Evolutionary conservation across 2,797 vertebrate genomes (phyloP), one percentile per base, ranked within the genome.

Genomic region (Microchirus variegatus): DNA sequence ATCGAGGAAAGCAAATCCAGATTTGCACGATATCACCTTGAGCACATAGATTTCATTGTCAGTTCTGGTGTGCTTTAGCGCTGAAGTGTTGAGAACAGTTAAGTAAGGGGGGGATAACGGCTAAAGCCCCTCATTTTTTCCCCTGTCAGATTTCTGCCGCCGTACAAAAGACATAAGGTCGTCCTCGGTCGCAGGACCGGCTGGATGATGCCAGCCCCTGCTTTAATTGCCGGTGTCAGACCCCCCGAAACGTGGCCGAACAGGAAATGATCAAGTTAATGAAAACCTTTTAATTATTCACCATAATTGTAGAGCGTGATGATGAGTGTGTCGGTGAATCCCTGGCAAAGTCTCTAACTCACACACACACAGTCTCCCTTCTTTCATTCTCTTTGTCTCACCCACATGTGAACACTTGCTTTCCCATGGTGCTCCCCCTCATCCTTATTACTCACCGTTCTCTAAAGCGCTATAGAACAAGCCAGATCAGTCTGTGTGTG

Each of bases 201-300:
- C 62, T 36, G 47, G 64, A 78, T 42, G 17, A 57, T 50, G 51
- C 62, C 63, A 45, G 68, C 59, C 47, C 37, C 6, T 11, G 50
- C 68, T 63, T 75, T 88, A 84, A 87, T 86, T 62, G 80, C 61
- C 46, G 40, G 64, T 71, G 82, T 82, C 87, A 78, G 67, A 50
- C 63, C 82, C 77, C 63, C 82, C 77, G 83, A 85, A 83, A 78
- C 75, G 67, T 70, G 78, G 82, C 73, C 63, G 68, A 77, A 80
- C 80, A 83, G 85, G 82, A 91, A 88, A 83, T 85, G 69, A 89
- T 87, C 62, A 45, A 82, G 80, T 86, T 87, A 90, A 90, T 90
- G 87, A 88, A 89, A 88, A 72, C 58, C 58, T 85, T 88, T 89
- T 87, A 86, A 89, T 89, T 85, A 90, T 88, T 90, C 87, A 87